These are phyloP conservation scores for Hoplias malabaricus DNA, from an alignment of 2,113 vertebrate species.

Conservation along the genomic window DNA sequence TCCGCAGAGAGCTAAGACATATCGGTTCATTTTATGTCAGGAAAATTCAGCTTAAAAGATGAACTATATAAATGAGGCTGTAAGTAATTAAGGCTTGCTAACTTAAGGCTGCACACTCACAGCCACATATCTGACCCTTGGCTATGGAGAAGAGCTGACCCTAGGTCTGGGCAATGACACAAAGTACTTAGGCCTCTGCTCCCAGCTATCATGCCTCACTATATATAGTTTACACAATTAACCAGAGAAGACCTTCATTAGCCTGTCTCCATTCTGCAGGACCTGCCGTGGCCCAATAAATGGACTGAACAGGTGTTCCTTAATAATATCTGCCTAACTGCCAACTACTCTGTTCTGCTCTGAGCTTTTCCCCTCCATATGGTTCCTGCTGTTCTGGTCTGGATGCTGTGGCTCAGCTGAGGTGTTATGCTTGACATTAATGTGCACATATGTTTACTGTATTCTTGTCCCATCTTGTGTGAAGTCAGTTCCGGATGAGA, in stretches of 20 bases:
- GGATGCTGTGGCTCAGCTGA: slow-evolving; percentile 51
- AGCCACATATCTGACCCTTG: neutral
- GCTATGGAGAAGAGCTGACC: slow-evolving; percentile 10
- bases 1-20: neutral
- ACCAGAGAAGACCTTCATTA: slow-evolving; percentile 77
- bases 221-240: slow-evolving; percentile 80
- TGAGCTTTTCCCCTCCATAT: slow-evolving; percentile 69
- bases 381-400: slow-evolving; percentile 63
- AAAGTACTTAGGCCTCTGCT: slow-evolving; percentile 8
- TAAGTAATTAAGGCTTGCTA: slow-evolving; percentile 9
- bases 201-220: slow-evolving; percentile 62
- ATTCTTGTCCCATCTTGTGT: too few species aligned
- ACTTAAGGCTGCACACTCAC: neutral
- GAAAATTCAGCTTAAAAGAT: neutral
- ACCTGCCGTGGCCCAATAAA: slow-evolving; percentile 71
- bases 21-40: neutral
- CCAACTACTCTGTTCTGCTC: slow-evolving; percentile 71
- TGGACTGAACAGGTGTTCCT: slow-evolving; percentile 78
- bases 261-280: slow-evolving; percentile 71
- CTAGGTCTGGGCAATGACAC: neutral
- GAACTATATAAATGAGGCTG: neutral
- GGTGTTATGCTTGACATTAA: slow-evolving; percentile 14
- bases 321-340: slow-evolving; percentile 74
- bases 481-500: too few species aligned
- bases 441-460: neutral